phyloP scores from a whole-genome alignment of 2,113 vertebrate species.

The Theropithecus gelada region DNA sequence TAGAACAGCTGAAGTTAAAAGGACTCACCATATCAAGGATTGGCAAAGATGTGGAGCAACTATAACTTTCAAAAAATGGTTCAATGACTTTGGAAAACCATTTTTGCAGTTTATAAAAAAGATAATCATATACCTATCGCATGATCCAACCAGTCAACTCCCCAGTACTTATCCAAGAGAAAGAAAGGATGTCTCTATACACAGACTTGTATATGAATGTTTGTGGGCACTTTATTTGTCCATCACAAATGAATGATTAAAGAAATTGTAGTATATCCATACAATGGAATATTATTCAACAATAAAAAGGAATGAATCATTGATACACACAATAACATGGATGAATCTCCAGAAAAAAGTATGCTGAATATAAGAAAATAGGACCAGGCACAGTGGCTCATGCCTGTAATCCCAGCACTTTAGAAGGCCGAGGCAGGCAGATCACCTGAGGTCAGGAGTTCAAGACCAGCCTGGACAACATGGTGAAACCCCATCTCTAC shows the following conservation, averaged over 20 bases:
- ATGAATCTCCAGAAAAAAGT: conserved; percentile 1
- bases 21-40: neutral
- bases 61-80: neutral
- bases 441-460: no score
- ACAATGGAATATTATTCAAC: neutral
- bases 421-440: no score
- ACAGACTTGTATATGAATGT: neutral
- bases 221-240: neutral
- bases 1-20: neutral
- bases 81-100: neutral
- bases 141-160: neutral
- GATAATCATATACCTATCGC: neutral
- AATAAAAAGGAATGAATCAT: neutral
- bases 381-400: no score
- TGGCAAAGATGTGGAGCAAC: neutral
- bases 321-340: neutral
- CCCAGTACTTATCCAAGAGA: neutral
- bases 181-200: neutral
- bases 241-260: neutral
- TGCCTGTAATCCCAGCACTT: no score
- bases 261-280: neutral
- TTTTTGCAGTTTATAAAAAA: neutral
- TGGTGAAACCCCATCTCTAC: no score
- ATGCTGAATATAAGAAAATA: neutral
- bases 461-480: no score